Conservation (phyloP, 2,797 vertebrate species). For the Pteropus rufus region DNA sequence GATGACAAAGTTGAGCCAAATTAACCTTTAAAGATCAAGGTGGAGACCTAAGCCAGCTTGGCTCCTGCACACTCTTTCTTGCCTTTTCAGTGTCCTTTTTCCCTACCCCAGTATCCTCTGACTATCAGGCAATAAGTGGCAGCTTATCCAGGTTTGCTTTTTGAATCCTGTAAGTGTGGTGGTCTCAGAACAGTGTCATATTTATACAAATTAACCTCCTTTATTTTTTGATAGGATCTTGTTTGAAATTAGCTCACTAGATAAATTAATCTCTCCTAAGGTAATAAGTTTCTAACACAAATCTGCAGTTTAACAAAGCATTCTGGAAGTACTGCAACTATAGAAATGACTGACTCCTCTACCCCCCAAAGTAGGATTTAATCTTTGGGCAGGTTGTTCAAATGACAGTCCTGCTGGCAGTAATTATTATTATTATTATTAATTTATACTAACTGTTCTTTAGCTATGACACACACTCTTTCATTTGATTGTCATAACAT, state of each 20-base stretch:
- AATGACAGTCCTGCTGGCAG: not conserved
- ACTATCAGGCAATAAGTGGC: not conserved
- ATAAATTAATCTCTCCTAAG: not conserved
- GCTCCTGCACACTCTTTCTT: not conserved
- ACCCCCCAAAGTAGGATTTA: not conserved
- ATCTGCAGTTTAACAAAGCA: not conserved
- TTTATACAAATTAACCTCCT: not conserved
- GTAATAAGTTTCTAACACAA: not conserved
- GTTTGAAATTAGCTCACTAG: not conserved
- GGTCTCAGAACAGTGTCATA: not conserved
- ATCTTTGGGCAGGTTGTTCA: not conserved
- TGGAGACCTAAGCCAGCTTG: not conserved
- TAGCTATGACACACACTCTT: not conserved
- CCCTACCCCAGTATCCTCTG: not conserved
- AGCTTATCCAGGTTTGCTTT: not conserved
- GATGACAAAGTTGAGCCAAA: not conserved
- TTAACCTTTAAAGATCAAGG: not conserved
- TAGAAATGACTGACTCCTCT: not conserved
- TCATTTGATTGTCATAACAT: slow-evolving; percentile 25
- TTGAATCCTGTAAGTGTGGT: not conserved
- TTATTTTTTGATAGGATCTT: not conserved
- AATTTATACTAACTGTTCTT: not conserved
- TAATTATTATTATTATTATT: not conserved
- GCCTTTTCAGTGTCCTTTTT: not conserved
- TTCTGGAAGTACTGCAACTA: not conserved